Base-by-base conservation (phyloP, 2,888 invertebrate species). In the Halictus ligatus region DNA sequence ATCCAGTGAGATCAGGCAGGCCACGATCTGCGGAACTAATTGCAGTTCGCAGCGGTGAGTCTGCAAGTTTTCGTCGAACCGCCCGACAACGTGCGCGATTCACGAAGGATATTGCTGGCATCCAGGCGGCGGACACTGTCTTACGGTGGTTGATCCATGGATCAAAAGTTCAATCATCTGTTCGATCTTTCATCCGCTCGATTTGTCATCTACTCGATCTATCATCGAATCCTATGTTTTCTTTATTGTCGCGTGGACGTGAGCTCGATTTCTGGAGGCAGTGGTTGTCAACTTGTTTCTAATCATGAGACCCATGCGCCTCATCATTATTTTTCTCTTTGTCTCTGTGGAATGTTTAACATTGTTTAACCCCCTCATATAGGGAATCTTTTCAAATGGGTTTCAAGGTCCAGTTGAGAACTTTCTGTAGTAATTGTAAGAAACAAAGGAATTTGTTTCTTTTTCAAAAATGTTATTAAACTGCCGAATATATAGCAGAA, bases 11-110 rank as follows among this genome's bases (percentile, higher is more conserved):
- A 75, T 74, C 40, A 46, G 21, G 8, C 35, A 10, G 35, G 48
- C 18, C 25, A 15, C 15, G 71, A 75, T 69, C 58, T 29, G 29
- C 21, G 21, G 58, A 50, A 58, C 43, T 72, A 75, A 75, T 81
- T 83, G 72, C 10, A 72, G 29, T 43, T 72, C 29, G n/a, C 46
- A 48, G 75, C n/a, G 25, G 69, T 71, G 25, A 78, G 18, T 67
- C 64, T 1, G 50, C 64, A 48, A 60, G 40, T 64, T 78, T 75
- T 21, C 73, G 18, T 15, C 3, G 46, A 46, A 15, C 8, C n/a
- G 35, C 43, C 58, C 58, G 46, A 75, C 29, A 43, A 74, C n/a
- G 1, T 10, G 67, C 35, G 60, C 60, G 15, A 8, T 35, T 67
- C 35, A 3, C 67, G 67, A 0, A 67, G 67, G 0, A 35, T 15